These are phyloP conservation scores for Zingel zingel DNA, from an alignment of 2,113 vertebrate genomes.

Conservation along the genomic window DNA sequence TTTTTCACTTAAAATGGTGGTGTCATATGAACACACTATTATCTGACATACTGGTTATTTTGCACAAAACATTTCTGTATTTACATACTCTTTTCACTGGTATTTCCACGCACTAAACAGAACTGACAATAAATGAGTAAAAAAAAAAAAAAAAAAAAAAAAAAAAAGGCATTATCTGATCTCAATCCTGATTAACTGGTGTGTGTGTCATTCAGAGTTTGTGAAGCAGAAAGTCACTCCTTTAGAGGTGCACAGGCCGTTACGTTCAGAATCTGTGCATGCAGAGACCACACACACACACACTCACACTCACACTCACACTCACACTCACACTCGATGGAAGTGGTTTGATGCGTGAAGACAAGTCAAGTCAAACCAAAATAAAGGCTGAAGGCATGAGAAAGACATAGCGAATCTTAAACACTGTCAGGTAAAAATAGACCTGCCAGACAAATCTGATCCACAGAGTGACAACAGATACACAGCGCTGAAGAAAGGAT, in stretches of 20 bases:
- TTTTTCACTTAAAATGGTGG: no score
- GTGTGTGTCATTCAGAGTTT: conserved; percentile 45
- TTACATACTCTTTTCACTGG: background rate
- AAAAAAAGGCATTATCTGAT: conserved; percentile 27
- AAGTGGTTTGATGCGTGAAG: conserved; percentile 12
- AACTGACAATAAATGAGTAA: background rate
- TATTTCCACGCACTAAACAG: background rate
- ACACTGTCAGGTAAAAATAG: conserved; percentile 70
- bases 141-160: conserved; percentile 1
- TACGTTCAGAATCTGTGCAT: background rate
- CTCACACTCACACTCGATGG: background rate
- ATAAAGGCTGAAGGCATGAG: conserved; percentile 69
- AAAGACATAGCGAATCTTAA: conserved; percentile 56
- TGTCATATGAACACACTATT: background rate
- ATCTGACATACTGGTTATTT: background rate
- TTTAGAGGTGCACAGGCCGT: conserved; percentile 21
- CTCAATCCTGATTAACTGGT: conserved; percentile 39
- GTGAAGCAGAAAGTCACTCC: conserved; percentile 24
- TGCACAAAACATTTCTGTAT: background rate
- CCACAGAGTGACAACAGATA: conserved; percentile 18
- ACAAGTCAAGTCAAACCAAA: conserved; percentile 57
- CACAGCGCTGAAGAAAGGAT: background rate
- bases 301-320: conserved; percentile 1
- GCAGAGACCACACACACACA: conserved; percentile 40
- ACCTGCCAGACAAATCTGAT: conserved; percentile 35